phyloP scores from a whole-genome alignment of 2,113 vertebrate species.

The Sebastes schlegelii region DNA sequence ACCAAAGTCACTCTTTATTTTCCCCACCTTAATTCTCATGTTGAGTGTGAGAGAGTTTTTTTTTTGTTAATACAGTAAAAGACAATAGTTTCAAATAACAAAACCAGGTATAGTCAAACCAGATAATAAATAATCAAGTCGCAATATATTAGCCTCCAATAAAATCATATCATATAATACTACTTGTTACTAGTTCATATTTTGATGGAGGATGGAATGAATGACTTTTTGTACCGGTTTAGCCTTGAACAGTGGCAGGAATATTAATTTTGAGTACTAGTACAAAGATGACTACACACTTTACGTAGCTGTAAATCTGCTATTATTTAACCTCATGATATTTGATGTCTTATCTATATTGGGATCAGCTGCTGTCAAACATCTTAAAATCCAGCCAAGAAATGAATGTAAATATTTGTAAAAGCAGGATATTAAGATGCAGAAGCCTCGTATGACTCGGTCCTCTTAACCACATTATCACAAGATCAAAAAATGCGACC shows the following conservation, averaged over 20 bases:
- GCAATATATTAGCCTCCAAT: background rate
- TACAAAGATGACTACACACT: background rate
- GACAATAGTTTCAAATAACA: no score
- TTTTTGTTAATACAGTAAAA: no score
- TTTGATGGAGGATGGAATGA: no score
- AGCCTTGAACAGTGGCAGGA: background rate
- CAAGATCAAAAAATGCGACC: background rate
- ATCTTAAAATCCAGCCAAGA: background rate
- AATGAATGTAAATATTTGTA: background rate
- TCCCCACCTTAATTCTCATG: background rate
- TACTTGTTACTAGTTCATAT: background rate
- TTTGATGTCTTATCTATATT: background rate
- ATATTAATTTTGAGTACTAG: background rate
- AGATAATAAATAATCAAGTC: background rate
- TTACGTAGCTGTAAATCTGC: background rate
- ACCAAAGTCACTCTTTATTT: no score
- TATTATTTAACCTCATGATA: background rate
- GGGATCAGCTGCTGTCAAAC: background rate
- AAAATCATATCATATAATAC: background rate
- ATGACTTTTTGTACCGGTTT: background rate
- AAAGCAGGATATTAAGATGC: constrained; percentile 4
- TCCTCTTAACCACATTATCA: background rate
- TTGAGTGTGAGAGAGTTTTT: background rate
- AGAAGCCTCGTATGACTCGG: background rate
- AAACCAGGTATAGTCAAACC: no score